Conservation (phyloP, 2,113 vertebrate species). For the Neolamprologus ventralis region DNA sequence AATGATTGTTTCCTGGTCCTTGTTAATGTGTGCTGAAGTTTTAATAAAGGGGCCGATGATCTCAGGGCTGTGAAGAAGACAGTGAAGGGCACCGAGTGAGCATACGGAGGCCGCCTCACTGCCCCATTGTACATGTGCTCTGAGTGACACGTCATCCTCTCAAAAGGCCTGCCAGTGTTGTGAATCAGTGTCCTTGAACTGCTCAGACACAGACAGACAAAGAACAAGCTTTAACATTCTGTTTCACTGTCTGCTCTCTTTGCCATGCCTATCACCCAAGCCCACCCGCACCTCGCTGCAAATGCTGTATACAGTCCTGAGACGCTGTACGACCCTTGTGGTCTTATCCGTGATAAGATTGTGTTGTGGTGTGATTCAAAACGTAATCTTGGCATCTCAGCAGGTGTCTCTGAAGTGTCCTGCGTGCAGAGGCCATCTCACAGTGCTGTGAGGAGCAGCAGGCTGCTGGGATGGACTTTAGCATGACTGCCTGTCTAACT, state of each 20-base stretch:
- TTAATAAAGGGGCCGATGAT: not conserved
- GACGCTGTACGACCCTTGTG: not conserved
- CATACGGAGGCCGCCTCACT: conserved; percentile 35
- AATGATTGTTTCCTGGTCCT: conserved; percentile 3
- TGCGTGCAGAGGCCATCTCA: conserved; percentile 39
- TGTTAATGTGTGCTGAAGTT: not conserved
- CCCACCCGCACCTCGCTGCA: not conserved
- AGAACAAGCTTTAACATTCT: conserved; percentile 46
- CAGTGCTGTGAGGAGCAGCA: conserved; percentile 22
- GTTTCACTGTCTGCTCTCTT: conserved; percentile 25
- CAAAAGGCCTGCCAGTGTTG: conserved; percentile 52
- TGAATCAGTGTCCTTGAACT: conserved; percentile 75
- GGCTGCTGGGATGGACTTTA: conserved; percentile 57
- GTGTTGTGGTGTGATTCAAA: conserved; percentile 20
- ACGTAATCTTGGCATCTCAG: conserved; percentile 50
- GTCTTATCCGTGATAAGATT: not conserved
- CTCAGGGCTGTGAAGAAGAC: conserved; percentile 20
- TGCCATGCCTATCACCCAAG: conserved; percentile 14
- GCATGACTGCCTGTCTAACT: conserved; percentile 53
- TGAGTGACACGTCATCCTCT: conserved; percentile 67
- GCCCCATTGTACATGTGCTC: conserved; percentile 55
- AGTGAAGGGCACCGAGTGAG: conserved; percentile 53
- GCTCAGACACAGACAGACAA: conserved; percentile 52
- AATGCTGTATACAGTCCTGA: not conserved
- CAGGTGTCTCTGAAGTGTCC: conserved; percentile 65